Evolutionary conservation across 2,113 vertebrate species (phyloP).

Genomic region (Ictalurus furcatus): DNA sequence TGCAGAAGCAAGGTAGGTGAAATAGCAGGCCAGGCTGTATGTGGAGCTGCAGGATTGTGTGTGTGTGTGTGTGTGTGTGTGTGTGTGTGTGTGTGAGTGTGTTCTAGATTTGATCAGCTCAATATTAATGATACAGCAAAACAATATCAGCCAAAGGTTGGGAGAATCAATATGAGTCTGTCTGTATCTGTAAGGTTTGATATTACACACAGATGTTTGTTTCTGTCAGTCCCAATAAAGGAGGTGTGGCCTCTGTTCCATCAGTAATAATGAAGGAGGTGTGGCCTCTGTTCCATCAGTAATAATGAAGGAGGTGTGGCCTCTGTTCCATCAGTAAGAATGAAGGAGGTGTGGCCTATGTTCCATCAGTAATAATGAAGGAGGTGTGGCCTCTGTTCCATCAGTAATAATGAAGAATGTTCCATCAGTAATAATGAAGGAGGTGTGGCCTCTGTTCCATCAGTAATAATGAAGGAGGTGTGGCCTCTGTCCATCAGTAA

Average conservation of each 20-base stretch:
- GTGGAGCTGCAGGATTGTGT: background rate
- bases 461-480: background rate
- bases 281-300: no score
- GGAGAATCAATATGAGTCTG: background rate
- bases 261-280: no score
- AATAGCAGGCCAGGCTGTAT: background rate
- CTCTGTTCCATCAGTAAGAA: background rate
- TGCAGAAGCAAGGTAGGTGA: background rate
- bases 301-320: no score
- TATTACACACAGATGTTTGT: background rate
- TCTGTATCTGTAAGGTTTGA: background rate
- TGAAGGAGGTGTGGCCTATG: background rate
- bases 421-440: no score
- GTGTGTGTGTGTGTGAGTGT: background rate
- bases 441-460: no score
- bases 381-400: background rate
- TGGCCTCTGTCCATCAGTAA: no score
- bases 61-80: conserved; percentile 2
- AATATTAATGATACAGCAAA: background rate
- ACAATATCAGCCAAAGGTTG: background rate
- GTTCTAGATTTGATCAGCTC: background rate
- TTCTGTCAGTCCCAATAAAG: background rate
- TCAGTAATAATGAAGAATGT: no score
- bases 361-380: background rate
- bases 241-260: background rate